Evolutionary conservation across 1,140 invertebrate species (phyloP), one percentile per base, ranked within the genome.

Genomic region (Heliconius congener): DNA sequence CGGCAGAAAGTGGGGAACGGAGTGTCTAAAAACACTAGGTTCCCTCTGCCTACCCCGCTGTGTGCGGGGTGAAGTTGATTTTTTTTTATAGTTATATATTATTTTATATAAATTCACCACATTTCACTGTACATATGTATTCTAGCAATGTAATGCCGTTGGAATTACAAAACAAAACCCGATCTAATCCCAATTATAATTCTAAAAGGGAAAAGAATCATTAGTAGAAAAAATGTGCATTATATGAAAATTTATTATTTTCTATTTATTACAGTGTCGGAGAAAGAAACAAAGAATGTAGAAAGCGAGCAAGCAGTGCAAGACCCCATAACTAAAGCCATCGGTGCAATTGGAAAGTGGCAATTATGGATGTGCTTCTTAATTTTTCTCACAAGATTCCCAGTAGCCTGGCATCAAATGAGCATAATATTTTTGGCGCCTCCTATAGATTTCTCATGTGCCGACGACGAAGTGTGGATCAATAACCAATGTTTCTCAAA

Each of bases 361-460:
- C 97, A 97, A 87, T 94, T 97, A 70, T 94, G 95, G 88, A 95
- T 97, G 27, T 96, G 96, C 80, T 89, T 95, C 19, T 93, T 96
- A 0, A 95, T 97, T 19, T 96, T 97, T 37, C 86, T 97, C 2
- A 95, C 96, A 18, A 97, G 97, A 85, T 96, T 97, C 85, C 96
- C 96, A 2, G 96, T 97, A 1, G 96, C 96, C 0, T 97, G 96
- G 96, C 96, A 97, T 87, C 96, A 96, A 84, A 93, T 96, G 86
- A 96, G 95, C 23, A 96, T 96, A 81, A 96, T 96, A 55, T 96
- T 97, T 82, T 94, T 96, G 60, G 96, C 96, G 2, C 96, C 96
- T 0, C 95, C 96, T 2, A 95, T 95, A 76, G 85, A 90, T 4
- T 95, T 94, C 78, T 94, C 85, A 74, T 95, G 93, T 88, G 81